phyloP scores from a whole-genome alignment of 2,888 invertebrate genomes.

The Muscina levida region DNA sequence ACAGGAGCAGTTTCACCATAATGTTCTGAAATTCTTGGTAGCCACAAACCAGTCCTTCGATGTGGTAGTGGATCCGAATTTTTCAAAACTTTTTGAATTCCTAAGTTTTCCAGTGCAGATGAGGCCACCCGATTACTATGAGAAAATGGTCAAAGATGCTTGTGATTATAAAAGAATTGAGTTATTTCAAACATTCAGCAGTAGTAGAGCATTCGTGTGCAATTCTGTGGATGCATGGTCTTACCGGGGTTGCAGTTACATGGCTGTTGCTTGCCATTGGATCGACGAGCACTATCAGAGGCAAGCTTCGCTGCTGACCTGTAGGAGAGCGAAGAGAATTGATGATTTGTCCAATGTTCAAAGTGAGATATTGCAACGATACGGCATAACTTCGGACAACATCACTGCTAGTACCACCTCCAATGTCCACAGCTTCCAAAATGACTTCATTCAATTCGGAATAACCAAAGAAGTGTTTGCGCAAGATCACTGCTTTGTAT shows the following conservation, averaged over 20 bases:
- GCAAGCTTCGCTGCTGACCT: slow-evolving; percentile 40
- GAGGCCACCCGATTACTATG: slow-evolving; percentile 33
- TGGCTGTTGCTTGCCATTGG: slow-evolving; percentile 51
- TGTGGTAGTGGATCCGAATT: slow-evolving; percentile 27
- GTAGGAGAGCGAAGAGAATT: not conserved
- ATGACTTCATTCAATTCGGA: slow-evolving; percentile 41
- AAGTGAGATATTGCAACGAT: slow-evolving; percentile 24
- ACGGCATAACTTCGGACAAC: slow-evolving; percentile 18
- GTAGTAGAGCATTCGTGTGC: slow-evolving; percentile 24
- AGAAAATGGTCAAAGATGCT: slow-evolving; percentile 42
- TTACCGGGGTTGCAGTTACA: slow-evolving; percentile 39
- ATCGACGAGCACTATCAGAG: slow-evolving; percentile 51
- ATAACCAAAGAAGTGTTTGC: slow-evolving; percentile 35
- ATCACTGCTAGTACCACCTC: slow-evolving; percentile 29
- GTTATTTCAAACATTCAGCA: slow-evolving; percentile 38
- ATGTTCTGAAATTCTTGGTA: slow-evolving; percentile 49
- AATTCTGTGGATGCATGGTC: slow-evolving; percentile 35
- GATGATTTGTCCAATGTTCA: slow-evolving; percentile 3
- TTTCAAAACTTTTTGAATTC: slow-evolving; percentile 45
- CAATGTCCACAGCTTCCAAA: slow-evolving; percentile 44
- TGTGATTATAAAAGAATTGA: slow-evolving; percentile 52
- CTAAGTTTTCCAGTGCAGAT: slow-evolving; percentile 34
- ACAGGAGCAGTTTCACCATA: slow-evolving; percentile 46
- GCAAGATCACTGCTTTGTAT: not conserved
- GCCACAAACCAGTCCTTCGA: slow-evolving; percentile 44